A percentile compares a stretch with the other conserved stretches of the same genome.
Conservation (phyloP, 1,140 invertebrate genomes). For the Drosophila nigrodunni region DNA sequence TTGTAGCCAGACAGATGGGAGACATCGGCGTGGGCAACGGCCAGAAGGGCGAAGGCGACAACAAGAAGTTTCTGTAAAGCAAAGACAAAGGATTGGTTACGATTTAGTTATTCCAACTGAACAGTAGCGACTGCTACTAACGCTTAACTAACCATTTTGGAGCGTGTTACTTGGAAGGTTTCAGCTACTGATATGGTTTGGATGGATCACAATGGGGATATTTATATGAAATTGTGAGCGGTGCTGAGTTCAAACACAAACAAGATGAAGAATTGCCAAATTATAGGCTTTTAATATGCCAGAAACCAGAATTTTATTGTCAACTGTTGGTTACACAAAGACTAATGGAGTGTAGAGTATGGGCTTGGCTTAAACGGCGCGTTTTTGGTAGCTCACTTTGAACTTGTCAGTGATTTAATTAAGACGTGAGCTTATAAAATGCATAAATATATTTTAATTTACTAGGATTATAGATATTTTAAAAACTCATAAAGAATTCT, state of each 20-base stretch:
- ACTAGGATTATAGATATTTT: no score
- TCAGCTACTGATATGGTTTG: slow-evolving; percentile 56
- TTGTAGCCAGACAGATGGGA: slow-evolving; percentile 78
- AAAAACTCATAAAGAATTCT: no score
- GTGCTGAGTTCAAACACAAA: slow-evolving; percentile 31
- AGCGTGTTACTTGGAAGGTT: slow-evolving; percentile 63
- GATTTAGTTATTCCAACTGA: not conserved
- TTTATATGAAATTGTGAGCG: slow-evolving; percentile 64
- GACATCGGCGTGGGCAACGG: slow-evolving; percentile 76
- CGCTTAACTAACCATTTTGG: slow-evolving; percentile 65
- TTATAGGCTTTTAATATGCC: slow-evolving; percentile 74
- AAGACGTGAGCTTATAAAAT: not conserved
- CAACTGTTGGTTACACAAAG: slow-evolving; percentile 39
- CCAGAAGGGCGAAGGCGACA: slow-evolving; percentile 72
- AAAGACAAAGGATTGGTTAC: slow-evolving; percentile 22
- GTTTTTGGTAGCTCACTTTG: not conserved
- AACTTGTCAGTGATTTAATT: not conserved
- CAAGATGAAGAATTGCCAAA: slow-evolving; percentile 63
- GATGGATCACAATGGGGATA: slow-evolving; percentile 27
- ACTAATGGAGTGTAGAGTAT: slow-evolving; percentile 53
- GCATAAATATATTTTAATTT: no score
- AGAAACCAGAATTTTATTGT: slow-evolving; percentile 77
- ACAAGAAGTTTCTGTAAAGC: slow-evolving; percentile 69
- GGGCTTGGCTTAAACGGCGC: not conserved
- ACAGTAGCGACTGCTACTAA: not conserved